Percentiles rank a stretch among this genome's conserved stretches.
Evolutionary conservation across 2,888 invertebrate species (phyloP).

Genomic region (Eupeodes luniger): DNA sequence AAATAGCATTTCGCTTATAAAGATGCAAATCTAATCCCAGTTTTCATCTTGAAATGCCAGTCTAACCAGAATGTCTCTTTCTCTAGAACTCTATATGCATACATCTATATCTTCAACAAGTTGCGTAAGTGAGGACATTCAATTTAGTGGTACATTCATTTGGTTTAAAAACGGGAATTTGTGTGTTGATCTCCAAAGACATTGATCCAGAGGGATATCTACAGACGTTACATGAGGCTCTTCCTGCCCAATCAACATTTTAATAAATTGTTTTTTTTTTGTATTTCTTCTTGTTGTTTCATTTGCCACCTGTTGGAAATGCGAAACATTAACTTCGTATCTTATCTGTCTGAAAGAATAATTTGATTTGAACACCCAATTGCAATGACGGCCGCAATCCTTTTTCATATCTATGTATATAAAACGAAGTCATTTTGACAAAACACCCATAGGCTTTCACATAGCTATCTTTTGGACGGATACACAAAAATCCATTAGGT

Average conservation of each 20-base stretch:
- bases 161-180: slow-evolving; percentile 37
- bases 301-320: slow-evolving; percentile 3
- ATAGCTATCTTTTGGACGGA: slow-evolving; percentile 1
- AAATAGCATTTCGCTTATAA: slow-evolving; percentile 14
- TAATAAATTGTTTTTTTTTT: background rate
- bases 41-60: slow-evolving; percentile 59
- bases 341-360: slow-evolving; percentile 40
- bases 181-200: slow-evolving; percentile 40
- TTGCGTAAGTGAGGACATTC: slow-evolving; percentile 52
- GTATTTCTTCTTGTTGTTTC: background rate
- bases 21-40: slow-evolving; percentile 54
- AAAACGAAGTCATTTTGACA: slow-evolving; percentile 18
- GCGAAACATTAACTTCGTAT: slow-evolving; percentile 28
- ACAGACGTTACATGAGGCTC: background rate
- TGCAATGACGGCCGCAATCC: slow-evolving; percentile 15
- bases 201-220: slow-evolving; percentile 41
- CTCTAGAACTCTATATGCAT: too few relatives aligned
- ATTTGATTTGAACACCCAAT: slow-evolving; percentile 52
- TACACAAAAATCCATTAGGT: slow-evolving; percentile 45
- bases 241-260: slow-evolving; percentile 22
- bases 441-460: slow-evolving; percentile 34
- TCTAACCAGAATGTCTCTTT: slow-evolving; percentile 54
- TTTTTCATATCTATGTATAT: slow-evolving; percentile 10
- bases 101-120: background rate
- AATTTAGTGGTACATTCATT: slow-evolving; percentile 26